Conservation (phyloP, 2,888 invertebrate genomes). For the Thereva unica region DNA sequence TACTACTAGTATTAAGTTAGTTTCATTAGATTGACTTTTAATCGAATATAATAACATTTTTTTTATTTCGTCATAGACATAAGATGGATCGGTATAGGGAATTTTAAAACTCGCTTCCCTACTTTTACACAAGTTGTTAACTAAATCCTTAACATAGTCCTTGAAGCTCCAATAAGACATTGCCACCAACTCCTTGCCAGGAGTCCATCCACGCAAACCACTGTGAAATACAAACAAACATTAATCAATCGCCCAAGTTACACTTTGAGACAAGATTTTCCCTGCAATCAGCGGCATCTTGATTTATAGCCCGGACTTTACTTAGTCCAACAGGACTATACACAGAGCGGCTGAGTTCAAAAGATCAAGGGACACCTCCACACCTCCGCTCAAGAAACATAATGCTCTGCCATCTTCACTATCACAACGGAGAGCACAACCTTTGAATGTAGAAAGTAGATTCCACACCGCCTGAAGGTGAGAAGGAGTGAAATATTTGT, state of each 20-base stretch:
- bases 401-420: constrained; percentile 17
- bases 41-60: too few relatives aligned
- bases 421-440: background rate
- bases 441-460: background rate
- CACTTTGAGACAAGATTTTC: constrained; percentile 13
- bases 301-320: constrained; percentile 20
- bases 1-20: too few relatives aligned
- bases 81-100: too few relatives aligned
- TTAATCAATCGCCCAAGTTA: background rate
- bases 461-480: constrained; percentile 19
- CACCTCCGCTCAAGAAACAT: background rate
- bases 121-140: too few relatives aligned
- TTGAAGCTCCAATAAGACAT: too few relatives aligned
- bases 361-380: constrained; percentile 19
- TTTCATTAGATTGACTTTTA: too few relatives aligned
- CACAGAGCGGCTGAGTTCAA: background rate
- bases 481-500: constrained; percentile 32
- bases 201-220: too few relatives aligned
- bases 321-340: constrained; percentile 2
- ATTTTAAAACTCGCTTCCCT: too few relatives aligned
- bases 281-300: constrained; percentile 8
- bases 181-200: too few relatives aligned
- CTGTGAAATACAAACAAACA: background rate
- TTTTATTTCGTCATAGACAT: too few relatives aligned
- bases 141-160: too few relatives aligned